These are phyloP conservation scores for Macrophya annulata DNA, from an alignment of 2,888 invertebrate species.

Conservation along the genomic window DNA sequence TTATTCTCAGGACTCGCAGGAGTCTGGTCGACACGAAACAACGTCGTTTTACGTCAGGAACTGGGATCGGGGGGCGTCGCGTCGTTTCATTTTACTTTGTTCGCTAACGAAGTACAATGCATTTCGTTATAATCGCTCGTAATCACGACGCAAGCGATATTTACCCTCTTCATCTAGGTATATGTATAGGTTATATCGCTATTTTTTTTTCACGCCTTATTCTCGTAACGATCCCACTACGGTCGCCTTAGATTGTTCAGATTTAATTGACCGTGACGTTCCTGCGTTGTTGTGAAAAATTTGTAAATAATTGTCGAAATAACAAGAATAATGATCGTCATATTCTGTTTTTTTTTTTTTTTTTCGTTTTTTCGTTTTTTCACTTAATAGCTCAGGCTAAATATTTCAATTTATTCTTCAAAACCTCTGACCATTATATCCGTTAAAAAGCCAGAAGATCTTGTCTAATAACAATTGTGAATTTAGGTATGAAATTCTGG, in stretches of 20 bases:
- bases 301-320: not conserved
- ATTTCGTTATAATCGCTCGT: constrained; percentile 40
- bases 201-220: constrained; percentile 21
- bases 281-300: not conserved
- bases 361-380: too few species aligned
- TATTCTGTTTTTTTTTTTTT: not conserved
- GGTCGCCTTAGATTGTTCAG: not conserved
- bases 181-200: not conserved
- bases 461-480: not conserved
- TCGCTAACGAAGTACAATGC: constrained; percentile 32
- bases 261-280: constrained; percentile 2
- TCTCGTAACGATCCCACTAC: not conserved
- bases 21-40: not conserved
- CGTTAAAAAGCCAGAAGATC: not conserved
- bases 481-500: not conserved
- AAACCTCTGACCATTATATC: not conserved
- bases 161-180: not conserved
- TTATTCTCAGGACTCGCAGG: constrained; percentile 69
- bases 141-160: constrained; percentile 8
- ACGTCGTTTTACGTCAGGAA: not conserved
- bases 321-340: not conserved
- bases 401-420: not conserved
- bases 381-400: not conserved
- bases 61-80: constrained; percentile 67
- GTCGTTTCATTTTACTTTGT: constrained; percentile 35